These are phyloP conservation scores for Habroteleia sp. DNA, from an alignment of 2,888 invertebrate genomes.

Conservation along the genomic window DNA sequence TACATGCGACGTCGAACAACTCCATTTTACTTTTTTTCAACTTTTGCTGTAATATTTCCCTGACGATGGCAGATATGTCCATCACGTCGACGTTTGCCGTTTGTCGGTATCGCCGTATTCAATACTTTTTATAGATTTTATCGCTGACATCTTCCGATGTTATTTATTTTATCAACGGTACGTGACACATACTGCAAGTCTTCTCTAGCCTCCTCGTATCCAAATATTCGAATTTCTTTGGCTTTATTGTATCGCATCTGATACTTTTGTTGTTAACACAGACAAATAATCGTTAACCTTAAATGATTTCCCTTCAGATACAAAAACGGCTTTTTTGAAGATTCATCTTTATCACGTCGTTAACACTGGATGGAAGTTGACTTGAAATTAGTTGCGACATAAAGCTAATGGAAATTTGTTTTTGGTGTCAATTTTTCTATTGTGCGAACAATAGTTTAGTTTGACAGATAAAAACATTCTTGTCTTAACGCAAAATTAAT, in stretches of 20 bases:
- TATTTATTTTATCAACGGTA: constrained; percentile 64
- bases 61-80: constrained; percentile 65
- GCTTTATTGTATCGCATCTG: constrained; percentile 60
- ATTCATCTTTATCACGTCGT: constrained; percentile 63
- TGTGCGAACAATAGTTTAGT: constrained; percentile 32
- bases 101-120: constrained; percentile 66
- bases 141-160: constrained; percentile 60
- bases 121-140: constrained; percentile 67
- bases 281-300: constrained; percentile 63
- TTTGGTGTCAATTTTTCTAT: constrained; percentile 30
- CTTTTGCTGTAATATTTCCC: constrained; percentile 52
- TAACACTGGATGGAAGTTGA: constrained; percentile 44
- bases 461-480: constrained; percentile 37
- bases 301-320: constrained; percentile 51
- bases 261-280: constrained; percentile 58
- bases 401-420: constrained; percentile 41
- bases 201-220: constrained; percentile 41
- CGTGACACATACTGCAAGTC: constrained; percentile 57
- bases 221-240: constrained; percentile 59
- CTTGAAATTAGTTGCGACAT: constrained; percentile 37
- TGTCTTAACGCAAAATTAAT: constrained; percentile 62
- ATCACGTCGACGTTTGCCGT: constrained; percentile 63
- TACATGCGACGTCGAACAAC: constrained; percentile 62
- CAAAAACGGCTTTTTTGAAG: constrained; percentile 54
- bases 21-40: constrained; percentile 52